These are phyloP conservation scores for Oscheius sp. DNA, from an alignment of 2,888 invertebrate genomes.

Conservation along the genomic window DNA sequence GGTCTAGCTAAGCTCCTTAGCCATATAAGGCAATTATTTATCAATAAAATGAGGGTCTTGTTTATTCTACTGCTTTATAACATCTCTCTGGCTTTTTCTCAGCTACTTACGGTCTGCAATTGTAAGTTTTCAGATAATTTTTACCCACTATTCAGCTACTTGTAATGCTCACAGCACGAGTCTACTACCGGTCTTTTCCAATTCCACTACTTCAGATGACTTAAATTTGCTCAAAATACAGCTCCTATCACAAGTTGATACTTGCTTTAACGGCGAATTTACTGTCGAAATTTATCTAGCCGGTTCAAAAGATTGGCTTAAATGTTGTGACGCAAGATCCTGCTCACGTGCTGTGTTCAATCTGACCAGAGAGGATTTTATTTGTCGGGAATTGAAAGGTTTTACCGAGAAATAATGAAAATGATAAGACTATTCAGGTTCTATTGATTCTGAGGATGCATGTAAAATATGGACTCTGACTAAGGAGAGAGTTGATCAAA, in stretches of 20 bases:
- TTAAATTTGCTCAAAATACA: background rate
- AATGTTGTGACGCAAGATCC: slow-evolving; percentile 4
- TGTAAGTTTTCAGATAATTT: background rate
- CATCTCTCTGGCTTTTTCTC: background rate
- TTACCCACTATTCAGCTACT: slow-evolving; percentile 2
- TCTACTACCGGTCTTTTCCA: background rate
- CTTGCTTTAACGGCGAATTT: background rate
- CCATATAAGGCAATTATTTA: background rate
- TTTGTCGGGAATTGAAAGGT: background rate
- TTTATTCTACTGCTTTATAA: slow-evolving; percentile 4
- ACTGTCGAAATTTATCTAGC: slow-evolving; percentile 1
- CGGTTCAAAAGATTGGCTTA: background rate
- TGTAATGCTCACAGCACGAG: background rate
- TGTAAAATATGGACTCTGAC: background rate
- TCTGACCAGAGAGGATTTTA: background rate
- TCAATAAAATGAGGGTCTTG: slow-evolving; percentile 7
- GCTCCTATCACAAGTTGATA: slow-evolving; percentile 13
- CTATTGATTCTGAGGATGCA: background rate
- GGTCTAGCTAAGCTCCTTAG: background rate
- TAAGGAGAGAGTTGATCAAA: background rate
- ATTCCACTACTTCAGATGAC: background rate
- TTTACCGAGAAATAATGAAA: background rate
- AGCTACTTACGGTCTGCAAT: background rate
- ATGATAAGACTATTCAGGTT: background rate
- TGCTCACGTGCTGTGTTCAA: background rate